phyloP scores from a whole-genome alignment of 2,888 invertebrate genomes.

The Neria commutata region DNA sequence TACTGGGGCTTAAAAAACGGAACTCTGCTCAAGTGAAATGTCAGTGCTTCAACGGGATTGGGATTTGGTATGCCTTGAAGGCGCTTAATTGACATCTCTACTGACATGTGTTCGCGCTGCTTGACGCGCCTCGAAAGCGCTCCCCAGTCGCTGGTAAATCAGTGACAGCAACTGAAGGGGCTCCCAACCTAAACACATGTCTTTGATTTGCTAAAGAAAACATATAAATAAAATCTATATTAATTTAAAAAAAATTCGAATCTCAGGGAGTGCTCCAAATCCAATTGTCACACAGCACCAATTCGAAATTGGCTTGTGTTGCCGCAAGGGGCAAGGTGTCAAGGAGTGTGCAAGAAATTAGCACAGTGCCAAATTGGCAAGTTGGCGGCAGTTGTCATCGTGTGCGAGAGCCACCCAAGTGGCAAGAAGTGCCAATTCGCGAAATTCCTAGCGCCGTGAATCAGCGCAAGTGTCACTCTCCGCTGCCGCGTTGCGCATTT shows the following conservation, averaged over 20 bases:
- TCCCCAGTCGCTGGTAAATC: constrained; percentile 23
- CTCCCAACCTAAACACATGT: too few relatives aligned
- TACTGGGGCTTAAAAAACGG: constrained; percentile 1
- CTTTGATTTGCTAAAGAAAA: too few relatives aligned
- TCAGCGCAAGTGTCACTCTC: constrained; percentile 43
- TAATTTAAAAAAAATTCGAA: too few relatives aligned
- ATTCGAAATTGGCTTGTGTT: too few relatives aligned
- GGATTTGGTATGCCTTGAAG: constrained; percentile 18
- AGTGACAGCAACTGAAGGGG: too few relatives aligned
- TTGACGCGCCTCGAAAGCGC: background rate
- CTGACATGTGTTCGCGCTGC: constrained; percentile 22
- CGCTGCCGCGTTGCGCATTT: too few relatives aligned
- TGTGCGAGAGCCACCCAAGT: constrained; percentile 44
- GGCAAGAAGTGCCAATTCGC: constrained; percentile 51
- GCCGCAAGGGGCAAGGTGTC: constrained; percentile 14
- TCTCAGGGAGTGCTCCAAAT: too few relatives aligned
- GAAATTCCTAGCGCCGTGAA: constrained; percentile 53
- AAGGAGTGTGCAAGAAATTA: constrained; percentile 19
- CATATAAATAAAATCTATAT: too few relatives aligned
- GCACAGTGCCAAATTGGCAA: background rate
- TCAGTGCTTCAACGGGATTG: constrained; percentile 18
- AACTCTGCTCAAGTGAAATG: constrained; percentile 28
- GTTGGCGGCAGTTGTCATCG: constrained; percentile 5
- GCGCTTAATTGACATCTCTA: constrained; percentile 30
- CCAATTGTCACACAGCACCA: too few relatives aligned